phyloP scores from a whole-genome alignment of 2,797 vertebrate genomes.

The Spea hammondii region DNA sequence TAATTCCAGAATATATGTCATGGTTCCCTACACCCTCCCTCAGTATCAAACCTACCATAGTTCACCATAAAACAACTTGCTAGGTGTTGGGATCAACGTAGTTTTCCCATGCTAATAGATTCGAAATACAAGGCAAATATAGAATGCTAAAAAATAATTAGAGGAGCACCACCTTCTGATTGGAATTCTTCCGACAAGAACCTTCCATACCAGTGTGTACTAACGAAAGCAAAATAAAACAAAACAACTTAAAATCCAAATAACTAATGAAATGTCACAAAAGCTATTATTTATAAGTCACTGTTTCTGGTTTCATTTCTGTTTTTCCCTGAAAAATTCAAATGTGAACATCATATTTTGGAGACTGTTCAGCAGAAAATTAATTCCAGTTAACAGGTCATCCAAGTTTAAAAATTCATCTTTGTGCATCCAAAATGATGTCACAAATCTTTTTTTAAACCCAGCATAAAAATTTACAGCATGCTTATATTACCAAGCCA shows the following conservation, averaged over 20 bases:
- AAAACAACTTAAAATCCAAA: constrained; percentile 35
- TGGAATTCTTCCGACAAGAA: constrained; percentile 7
- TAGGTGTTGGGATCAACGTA: no score
- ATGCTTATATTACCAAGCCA: constrained; percentile 39
- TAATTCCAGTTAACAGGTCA: constrained; percentile 51
- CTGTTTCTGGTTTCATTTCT: constrained; percentile 45
- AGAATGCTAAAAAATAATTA: no score
- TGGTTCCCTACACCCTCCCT: no score
- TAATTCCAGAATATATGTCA: no score
- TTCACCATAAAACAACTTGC: no score
- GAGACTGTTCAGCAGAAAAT: constrained; percentile 48
- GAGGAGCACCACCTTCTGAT: no score
- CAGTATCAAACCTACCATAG: no score
- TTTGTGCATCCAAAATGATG: constrained; percentile 49
- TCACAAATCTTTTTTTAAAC: constrained; percentile 46
- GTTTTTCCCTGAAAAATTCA: constrained; percentile 36
- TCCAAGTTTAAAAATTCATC: constrained; percentile 51
- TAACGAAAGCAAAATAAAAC: constrained; percentile 40
- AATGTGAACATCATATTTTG: constrained; percentile 44
- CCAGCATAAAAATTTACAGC: constrained; percentile 44
- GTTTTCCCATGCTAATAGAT: no score
- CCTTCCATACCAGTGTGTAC: constrained; percentile 17
- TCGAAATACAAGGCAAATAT: no score
- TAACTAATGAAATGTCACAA: constrained; percentile 40
- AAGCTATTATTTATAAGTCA: constrained; percentile 42